These are phyloP conservation scores for Mizuhopecten yessoensis DNA, from an alignment of 1,140 invertebrate species.

Conservation along the genomic window DNA sequence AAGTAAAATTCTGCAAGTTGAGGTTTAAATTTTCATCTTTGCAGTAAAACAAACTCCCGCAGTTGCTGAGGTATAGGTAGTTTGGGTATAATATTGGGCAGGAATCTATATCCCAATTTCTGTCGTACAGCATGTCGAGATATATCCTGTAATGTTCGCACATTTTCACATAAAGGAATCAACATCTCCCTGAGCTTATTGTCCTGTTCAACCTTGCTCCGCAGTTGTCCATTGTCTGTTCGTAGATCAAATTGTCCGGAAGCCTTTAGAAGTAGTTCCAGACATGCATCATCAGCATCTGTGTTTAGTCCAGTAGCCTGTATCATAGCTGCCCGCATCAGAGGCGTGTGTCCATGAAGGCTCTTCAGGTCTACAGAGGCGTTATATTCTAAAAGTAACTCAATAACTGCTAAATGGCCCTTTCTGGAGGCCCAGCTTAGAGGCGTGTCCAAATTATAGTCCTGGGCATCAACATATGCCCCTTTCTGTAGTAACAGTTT, in stretches of 20 bases:
- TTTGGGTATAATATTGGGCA: slow-evolving; percentile 74
- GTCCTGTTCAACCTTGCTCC: slow-evolving; percentile 68
- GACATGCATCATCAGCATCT: slow-evolving; percentile 73
- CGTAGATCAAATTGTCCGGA: slow-evolving; percentile 77
- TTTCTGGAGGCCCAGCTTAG: slow-evolving; percentile 94
- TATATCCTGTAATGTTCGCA: slow-evolving; percentile 69
- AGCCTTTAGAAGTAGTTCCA: slow-evolving; percentile 78
- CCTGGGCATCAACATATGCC: slow-evolving; percentile 83
- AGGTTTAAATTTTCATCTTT: slow-evolving; percentile 58
- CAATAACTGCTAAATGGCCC: slow-evolving; percentile 94
- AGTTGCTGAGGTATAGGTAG: slow-evolving; percentile 75
- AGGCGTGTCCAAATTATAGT: slow-evolving; percentile 82
- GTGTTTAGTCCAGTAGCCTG: slow-evolving; percentile 76
- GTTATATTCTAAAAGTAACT: slow-evolving; percentile 89
- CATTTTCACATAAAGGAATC: slow-evolving; percentile 69
- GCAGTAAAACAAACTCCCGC: slow-evolving; percentile 71
- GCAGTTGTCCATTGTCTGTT: slow-evolving; percentile 68
- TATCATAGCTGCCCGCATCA: slow-evolving; percentile 71
- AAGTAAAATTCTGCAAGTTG: no score
- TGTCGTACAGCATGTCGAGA: slow-evolving; percentile 70
- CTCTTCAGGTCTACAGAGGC: slow-evolving; percentile 84
- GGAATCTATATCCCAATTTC: slow-evolving; percentile 71
- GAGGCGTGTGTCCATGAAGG: slow-evolving; percentile 71
- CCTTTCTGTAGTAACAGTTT: slow-evolving; percentile 82
- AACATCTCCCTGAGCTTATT: slow-evolving; percentile 74